Percentiles rank a stretch among this genome's conserved stretches.
phyloP scores from a whole-genome alignment of 2,888 invertebrate species.

The Amphipoea lucens region DNA sequence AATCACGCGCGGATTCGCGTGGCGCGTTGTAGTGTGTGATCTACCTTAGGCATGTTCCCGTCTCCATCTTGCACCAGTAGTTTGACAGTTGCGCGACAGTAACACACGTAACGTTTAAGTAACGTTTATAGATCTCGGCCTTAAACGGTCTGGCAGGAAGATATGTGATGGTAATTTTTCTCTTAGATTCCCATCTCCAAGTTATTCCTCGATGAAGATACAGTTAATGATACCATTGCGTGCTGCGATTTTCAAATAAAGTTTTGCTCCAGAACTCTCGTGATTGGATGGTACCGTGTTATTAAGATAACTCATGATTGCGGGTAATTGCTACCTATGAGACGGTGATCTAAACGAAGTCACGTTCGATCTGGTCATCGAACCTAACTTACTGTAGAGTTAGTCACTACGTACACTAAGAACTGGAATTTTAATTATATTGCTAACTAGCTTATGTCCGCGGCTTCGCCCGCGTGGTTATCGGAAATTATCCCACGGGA shows the following conservation, averaged over 20 bases:
- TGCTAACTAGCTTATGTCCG: neutral
- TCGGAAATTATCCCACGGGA: neutral
- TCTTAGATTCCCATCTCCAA: conserved; percentile 5
- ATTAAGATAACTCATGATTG: conserved; percentile 60
- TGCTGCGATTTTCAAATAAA: conserved; percentile 48
- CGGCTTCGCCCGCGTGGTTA: neutral
- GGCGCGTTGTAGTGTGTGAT: too few relatives aligned
- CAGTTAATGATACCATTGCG: conserved; percentile 51
- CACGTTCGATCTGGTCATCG: conserved; percentile 61
- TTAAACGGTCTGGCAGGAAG: conserved; percentile 15
- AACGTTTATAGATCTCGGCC: too few relatives aligned
- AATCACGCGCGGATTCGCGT: too few relatives aligned
- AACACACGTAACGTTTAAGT: too few relatives aligned
- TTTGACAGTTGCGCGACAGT: too few relatives aligned
- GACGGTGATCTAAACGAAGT: conserved; percentile 46
- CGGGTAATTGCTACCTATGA: conserved; percentile 50
- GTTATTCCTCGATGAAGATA: conserved; percentile 16
- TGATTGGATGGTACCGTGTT: conserved; percentile 47
- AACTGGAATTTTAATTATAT: neutral
- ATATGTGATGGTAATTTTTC: conserved; percentile 11
- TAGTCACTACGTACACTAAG: neutral
- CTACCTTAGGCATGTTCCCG: too few relatives aligned
- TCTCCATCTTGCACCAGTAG: too few relatives aligned
- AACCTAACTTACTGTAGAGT: conserved; percentile 36
- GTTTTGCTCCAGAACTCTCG: conserved; percentile 42